phyloP scores from a whole-genome alignment of 2,888 invertebrate genomes.

The Disparrhopalites patrizii region DNA sequence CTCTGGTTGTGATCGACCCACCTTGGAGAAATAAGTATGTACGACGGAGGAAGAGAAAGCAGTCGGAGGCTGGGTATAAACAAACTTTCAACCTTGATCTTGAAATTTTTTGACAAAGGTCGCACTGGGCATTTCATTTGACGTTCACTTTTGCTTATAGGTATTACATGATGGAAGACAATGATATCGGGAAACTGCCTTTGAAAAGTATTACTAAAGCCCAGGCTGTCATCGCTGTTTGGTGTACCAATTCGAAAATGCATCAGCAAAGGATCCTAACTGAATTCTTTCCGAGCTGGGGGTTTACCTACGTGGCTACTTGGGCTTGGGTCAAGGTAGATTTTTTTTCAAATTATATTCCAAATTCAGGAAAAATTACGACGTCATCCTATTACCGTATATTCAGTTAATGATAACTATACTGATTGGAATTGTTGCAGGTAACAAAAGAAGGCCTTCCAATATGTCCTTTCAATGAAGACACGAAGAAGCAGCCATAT shows the following conservation, averaged over 20 bases:
- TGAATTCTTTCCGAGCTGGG: slow-evolving; percentile 71
- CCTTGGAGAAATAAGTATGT: slow-evolving; percentile 97
- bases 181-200: slow-evolving; percentile 68
- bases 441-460: slow-evolving; percentile 66
- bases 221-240: slow-evolving; percentile 71
- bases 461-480: slow-evolving; percentile 63
- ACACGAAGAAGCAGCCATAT: slow-evolving; percentile 78
- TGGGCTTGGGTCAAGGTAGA: slow-evolving; percentile 86
- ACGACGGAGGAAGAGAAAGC: slow-evolving; percentile 63
- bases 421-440: too few relatives aligned
- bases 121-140: not conserved
- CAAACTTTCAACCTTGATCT: too few relatives aligned
- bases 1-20: slow-evolving; percentile 84
- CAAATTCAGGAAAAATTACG: not conserved
- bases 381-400: not conserved
- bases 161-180: slow-evolving; percentile 74
- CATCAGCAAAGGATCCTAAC: slow-evolving; percentile 66
- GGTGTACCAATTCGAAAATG: slow-evolving; percentile 84
- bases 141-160: slow-evolving; percentile 53
- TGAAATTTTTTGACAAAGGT: slow-evolving; percentile 1
- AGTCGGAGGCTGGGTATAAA: slow-evolving; percentile 62
- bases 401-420: too few relatives aligned
- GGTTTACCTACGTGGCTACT: slow-evolving; percentile 64
- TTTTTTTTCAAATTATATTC: not conserved
- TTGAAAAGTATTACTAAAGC: slow-evolving; percentile 59